Conservation (phyloP, 2,797 vertebrate species). For the Emydoidea blandingii region DNA sequence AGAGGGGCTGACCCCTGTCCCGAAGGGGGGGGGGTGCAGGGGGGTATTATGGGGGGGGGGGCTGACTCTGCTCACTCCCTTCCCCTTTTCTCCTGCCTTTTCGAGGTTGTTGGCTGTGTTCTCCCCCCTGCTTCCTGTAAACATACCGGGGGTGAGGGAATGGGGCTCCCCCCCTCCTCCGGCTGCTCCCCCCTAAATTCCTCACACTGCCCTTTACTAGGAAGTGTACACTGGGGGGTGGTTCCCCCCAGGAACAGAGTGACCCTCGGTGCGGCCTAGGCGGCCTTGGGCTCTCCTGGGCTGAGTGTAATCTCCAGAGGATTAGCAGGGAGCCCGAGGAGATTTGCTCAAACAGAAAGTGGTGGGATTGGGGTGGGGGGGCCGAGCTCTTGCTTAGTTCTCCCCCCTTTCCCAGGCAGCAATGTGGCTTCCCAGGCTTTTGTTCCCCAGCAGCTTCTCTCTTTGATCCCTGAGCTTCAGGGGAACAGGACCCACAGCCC, state of each 20-base stretch:
- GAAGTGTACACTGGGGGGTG: background rate
- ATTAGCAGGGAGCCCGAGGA: constrained; percentile 66
- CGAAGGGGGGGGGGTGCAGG: too few relatives aligned
- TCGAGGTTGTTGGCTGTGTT: too few relatives aligned
- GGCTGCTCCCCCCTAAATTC: background rate
- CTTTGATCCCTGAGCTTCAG: background rate
- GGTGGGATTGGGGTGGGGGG: background rate
- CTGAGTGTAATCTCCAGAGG: constrained; percentile 62
- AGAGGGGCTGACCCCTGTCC: background rate
- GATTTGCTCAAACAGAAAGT: constrained; percentile 3
- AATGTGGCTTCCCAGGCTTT: background rate
- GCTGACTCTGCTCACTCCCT: background rate
- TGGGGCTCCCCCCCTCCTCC: background rate
- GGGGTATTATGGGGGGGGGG: background rate
- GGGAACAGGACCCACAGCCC: too few relatives aligned
- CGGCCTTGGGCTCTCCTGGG: constrained; percentile 52
- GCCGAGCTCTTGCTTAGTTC: constrained; percentile 17
- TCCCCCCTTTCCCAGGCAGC: constrained; percentile 8
- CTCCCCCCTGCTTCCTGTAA: background rate
- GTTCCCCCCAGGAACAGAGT: constrained; percentile 18
- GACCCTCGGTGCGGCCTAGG: constrained; percentile 58
- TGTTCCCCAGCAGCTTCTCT: background rate
- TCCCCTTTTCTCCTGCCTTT: background rate
- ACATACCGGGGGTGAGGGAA: background rate
- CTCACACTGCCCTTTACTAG: background rate